These are phyloP conservation scores for Polypedilum pembai DNA, from an alignment of 1,140 invertebrate species.

Conservation along the genomic window DNA sequence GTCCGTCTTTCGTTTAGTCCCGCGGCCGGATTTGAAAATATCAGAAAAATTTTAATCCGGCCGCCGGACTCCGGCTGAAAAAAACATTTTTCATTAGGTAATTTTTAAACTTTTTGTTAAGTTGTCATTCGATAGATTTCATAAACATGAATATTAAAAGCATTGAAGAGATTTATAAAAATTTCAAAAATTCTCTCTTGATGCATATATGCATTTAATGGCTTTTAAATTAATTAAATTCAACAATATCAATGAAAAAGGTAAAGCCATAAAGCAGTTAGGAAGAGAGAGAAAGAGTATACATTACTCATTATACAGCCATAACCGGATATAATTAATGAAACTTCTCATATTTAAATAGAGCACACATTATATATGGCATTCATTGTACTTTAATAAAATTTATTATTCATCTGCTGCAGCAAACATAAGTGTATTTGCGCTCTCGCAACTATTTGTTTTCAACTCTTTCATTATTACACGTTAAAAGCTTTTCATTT, in stretches of 20 bases:
- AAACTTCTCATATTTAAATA: slow-evolving; percentile 26
- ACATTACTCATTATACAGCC: not conserved
- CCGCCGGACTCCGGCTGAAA: too few species aligned
- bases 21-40: too few species aligned
- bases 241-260: not conserved
- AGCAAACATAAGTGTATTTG: not conserved
- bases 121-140: too few species aligned
- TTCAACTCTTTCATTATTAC: not conserved
- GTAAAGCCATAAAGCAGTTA: too few species aligned
- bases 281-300: too few species aligned
- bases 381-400: not conserved
- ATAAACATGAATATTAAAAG: too few species aligned
- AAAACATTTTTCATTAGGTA: too few species aligned
- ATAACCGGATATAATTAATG: slow-evolving; percentile 27
- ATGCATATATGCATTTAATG: slow-evolving; percentile 6
- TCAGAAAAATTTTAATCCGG: too few species aligned
- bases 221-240: slow-evolving; percentile 22
- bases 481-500: slow-evolving; percentile 5
- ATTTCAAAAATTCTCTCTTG: too few species aligned
- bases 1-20: too few species aligned
- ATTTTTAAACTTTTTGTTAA: too few species aligned
- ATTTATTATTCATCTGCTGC: slow-evolving; percentile 6
- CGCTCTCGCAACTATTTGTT: not conserved
- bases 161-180: too few species aligned
- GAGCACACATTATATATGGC: not conserved